phyloP scores from a whole-genome alignment of 2,797 vertebrate species.

The Spinus olivaceus region DNA sequence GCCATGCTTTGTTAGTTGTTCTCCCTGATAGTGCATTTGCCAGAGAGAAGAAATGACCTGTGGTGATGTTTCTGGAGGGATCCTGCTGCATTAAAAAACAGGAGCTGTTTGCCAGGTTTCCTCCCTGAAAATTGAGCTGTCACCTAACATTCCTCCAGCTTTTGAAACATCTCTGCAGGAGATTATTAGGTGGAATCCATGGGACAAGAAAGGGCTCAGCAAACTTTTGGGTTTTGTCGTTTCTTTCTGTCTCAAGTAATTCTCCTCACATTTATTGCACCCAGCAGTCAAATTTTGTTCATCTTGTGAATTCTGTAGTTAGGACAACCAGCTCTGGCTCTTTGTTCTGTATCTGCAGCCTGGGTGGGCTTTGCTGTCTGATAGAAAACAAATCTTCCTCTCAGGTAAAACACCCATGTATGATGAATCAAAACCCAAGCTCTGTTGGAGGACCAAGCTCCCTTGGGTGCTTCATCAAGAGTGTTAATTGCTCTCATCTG shows the following conservation, averaged over 20 bases:
- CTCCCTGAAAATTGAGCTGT: neutral
- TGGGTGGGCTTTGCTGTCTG: neutral
- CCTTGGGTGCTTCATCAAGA: neutral
- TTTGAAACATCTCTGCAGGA: neutral
- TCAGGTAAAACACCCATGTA: neutral
- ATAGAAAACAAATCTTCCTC: neutral
- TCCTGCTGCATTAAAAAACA: neutral
- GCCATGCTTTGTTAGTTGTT: neutral
- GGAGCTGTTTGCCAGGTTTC: neutral
- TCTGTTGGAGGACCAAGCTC: neutral
- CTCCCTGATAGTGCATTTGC: neutral
- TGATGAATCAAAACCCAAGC: neutral
- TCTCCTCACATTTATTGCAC: neutral
- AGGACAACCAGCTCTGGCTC: neutral
- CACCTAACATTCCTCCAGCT: neutral
- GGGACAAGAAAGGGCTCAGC: neutral
- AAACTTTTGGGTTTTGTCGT: neutral
- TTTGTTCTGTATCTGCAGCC: neutral
- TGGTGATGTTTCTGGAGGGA: neutral
- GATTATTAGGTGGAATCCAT: neutral
- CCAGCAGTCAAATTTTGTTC: neutral
- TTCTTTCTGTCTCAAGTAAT: neutral
- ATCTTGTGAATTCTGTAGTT: neutral
- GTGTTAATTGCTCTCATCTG: neutral
- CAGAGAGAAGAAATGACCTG: neutral